A percentile compares a stretch with the other conserved stretches of the same genome.
These are phyloP conservation scores for Propithecus deckenii DNA, from an alignment of 2,797 vertebrate species.

Conservation along the genomic window DNA sequence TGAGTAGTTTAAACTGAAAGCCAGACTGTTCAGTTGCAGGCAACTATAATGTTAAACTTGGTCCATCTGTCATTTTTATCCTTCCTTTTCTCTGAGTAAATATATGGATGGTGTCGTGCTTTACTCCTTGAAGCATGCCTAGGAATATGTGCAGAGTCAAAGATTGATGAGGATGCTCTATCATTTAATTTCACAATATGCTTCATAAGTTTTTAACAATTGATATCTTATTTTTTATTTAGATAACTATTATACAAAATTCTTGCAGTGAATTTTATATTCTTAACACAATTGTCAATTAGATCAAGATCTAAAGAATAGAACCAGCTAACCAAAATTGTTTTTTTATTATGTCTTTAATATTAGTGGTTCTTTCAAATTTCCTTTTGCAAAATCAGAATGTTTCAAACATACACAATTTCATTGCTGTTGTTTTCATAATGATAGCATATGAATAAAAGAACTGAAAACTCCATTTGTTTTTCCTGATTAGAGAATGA, in stretches of 20 bases:
- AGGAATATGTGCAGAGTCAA: background rate
- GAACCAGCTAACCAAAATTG: background rate
- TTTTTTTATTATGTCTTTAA: background rate
- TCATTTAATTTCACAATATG: slow-evolving; percentile 8
- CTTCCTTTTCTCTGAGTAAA: background rate
- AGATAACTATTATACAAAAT: background rate
- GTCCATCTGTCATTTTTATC: slow-evolving; percentile 40
- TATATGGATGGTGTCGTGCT: background rate
- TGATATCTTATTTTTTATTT: background rate
- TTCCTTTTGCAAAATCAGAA: background rate
- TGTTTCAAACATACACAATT: background rate
- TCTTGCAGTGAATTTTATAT: background rate
- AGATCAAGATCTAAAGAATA: background rate
- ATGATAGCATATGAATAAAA: background rate
- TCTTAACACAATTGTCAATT: background rate
- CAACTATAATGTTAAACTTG: slow-evolving; percentile 42
- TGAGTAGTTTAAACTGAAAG: background rate
- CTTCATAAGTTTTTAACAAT: background rate
- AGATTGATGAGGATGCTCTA: background rate
- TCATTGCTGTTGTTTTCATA: background rate
- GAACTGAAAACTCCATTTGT: background rate
- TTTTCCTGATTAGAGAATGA: background rate
- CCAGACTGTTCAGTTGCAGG: slow-evolving; percentile 48
- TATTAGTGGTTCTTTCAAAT: background rate
- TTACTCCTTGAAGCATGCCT: background rate